Evolutionary conservation across 2,113 vertebrate species (phyloP), one percentile per base, ranked within the genome.

Genomic region (Naja naja): DNA sequence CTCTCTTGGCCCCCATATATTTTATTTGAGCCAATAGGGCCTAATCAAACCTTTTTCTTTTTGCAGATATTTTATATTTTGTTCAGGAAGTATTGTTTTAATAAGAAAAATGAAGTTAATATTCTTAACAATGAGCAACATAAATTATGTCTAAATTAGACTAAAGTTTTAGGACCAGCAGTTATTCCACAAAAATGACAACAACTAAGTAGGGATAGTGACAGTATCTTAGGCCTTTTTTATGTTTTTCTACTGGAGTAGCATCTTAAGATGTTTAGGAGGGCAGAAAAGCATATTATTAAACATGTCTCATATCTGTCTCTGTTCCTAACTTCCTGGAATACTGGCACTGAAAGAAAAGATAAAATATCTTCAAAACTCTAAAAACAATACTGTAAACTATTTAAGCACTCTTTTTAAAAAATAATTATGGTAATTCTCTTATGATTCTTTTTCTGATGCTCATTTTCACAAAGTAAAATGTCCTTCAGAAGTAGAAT

Each of bases 21-120:
- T 96, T 96, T 96, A 94, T 95, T 94, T 91, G 94, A 96, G 97
- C 98, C 97, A 97, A 97, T 96, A 97, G 94, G 90, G 87, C 91
- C 94, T 96, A 96, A 97, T 95, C 91, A 95, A 96, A 96, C 94
- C 91, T 94, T 89, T 39, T 89, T 94, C 92, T 95, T 34, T 88
- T 69, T 91, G 92, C 95, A 95, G 92, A 90, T 89, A 89, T 93
- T 95, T 96, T 96, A 95, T 88, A 95, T 95, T 91, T 94, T 95
- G 93, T 94, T 89, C 60, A n/a, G 39, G 87, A 94, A 27, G 96
- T 49, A 47, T 93, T 97, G 96, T 95, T 95, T 91, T 95, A 94
- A 94, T 30, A 88, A 47, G 64, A 88, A 94, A 81, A 95, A 87
- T 93, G 94, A 94, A 92, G 86, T 81, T 87, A 95, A 34, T 91